Conservation (phyloP, 2,888 invertebrate genomes). For the Melinaea marsaeus region DNA sequence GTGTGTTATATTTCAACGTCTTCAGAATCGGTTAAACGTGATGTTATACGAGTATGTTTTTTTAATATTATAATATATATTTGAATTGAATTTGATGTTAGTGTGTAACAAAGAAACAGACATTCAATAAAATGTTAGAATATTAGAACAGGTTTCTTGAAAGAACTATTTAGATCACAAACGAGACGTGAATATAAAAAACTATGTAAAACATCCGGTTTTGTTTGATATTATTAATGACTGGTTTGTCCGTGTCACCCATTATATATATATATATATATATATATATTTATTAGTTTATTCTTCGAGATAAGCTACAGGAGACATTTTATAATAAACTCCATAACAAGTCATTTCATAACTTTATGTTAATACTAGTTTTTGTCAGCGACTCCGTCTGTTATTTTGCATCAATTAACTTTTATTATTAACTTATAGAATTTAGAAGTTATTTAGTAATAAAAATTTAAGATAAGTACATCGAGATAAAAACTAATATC, state of each 20-base stretch:
- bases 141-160: background rate
- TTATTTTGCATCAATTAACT: too few relatives aligned
- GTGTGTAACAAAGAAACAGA: background rate
- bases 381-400: too few relatives aligned
- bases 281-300: background rate
- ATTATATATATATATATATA: background rate
- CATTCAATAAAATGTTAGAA: background rate
- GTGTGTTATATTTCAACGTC: constrained; percentile 30
- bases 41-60: constrained; percentile 68
- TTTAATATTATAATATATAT: background rate
- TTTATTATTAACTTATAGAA: too few relatives aligned
- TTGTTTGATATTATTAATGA: background rate
- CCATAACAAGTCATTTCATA: too few relatives aligned
- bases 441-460: too few relatives aligned
- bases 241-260: background rate
- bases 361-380: too few relatives aligned
- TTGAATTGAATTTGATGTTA: background rate
- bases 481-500: too few relatives aligned
- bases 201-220: constrained; percentile 4
- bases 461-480: too few relatives aligned
- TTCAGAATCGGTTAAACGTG: constrained; percentile 54
- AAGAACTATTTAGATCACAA: background rate
- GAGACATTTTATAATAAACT: constrained; percentile 5
- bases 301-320: background rate
- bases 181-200: background rate